Percentiles rank a stretch among this genome's conserved stretches.
These are phyloP conservation scores for Meiosimyza decipiens DNA, from an alignment of 2,888 invertebrate genomes.

Conservation along the genomic window DNA sequence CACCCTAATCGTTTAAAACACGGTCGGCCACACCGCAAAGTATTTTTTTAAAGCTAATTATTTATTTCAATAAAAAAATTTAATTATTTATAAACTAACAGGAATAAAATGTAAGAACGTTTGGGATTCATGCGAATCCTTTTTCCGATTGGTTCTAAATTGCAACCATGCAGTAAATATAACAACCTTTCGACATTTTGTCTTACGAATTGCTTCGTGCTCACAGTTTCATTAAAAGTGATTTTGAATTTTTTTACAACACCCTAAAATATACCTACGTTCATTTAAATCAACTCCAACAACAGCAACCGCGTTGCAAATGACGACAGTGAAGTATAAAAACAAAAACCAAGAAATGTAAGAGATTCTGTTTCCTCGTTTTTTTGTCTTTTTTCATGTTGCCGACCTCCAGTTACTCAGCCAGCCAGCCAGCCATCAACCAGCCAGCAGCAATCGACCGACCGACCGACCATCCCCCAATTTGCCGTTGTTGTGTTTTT, in stretches of 20 bases:
- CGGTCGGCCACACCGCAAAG: too few species aligned
- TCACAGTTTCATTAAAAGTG: too few species aligned
- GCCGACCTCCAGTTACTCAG: slow-evolving; percentile 20
- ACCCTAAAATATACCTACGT: neutral
- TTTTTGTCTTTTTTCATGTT: neutral
- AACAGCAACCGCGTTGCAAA: slow-evolving; percentile 12
- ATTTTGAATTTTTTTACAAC: neutral
- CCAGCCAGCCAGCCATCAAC: neutral
- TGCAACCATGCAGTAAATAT: too few species aligned
- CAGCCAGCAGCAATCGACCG: neutral
- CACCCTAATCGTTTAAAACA: too few species aligned
- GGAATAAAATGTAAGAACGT: too few species aligned
- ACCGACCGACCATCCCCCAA: slow-evolving; percentile 10
- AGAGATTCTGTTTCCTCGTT: neutral
- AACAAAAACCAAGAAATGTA: neutral
- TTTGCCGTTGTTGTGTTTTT: neutral
- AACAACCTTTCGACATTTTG: too few species aligned
- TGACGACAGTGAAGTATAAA: slow-evolving; percentile 13
- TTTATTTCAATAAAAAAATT: too few species aligned
- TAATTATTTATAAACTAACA: too few species aligned
- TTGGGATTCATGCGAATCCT: too few species aligned
- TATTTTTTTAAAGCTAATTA: too few species aligned
- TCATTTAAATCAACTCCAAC: neutral
- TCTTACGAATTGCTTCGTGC: too few species aligned
- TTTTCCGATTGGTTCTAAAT: too few species aligned